phyloP scores from a whole-genome alignment of 2,888 invertebrate genomes.

The Yponomeuta cagnagella region DNA sequence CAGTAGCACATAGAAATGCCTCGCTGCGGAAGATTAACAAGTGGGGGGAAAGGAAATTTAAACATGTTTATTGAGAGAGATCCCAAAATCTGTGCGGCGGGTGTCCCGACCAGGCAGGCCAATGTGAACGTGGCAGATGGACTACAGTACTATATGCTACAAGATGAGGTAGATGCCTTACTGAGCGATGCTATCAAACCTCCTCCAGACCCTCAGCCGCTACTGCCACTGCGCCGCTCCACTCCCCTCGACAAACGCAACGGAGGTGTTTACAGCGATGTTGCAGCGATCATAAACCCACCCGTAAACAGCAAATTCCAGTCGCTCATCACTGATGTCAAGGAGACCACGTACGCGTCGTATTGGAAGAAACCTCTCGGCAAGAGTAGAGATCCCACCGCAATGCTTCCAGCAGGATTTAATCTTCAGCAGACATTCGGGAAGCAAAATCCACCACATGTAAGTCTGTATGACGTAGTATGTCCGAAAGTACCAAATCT shows the following conservation, averaged over 20 bases:
- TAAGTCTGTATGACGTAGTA: constrained; percentile 51
- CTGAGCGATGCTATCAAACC: constrained; percentile 52
- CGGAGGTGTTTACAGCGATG: constrained; percentile 40
- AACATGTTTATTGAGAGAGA: constrained; percentile 56
- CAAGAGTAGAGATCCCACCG: constrained; percentile 40
- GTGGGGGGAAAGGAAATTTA: constrained; percentile 58
- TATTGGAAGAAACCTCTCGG: constrained; percentile 57
- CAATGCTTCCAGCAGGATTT: constrained; percentile 58
- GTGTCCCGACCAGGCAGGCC: constrained; percentile 49
- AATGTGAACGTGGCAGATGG: constrained; percentile 37
- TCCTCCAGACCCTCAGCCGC: constrained; percentile 35
- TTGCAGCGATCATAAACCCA: constrained; percentile 44
- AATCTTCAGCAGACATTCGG: constrained; percentile 53
- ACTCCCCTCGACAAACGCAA: constrained; percentile 17
- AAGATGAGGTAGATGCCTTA: constrained; percentile 57
- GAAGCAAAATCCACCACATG: constrained; percentile 38
- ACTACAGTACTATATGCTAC: constrained; percentile 49
- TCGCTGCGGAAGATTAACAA: background rate
- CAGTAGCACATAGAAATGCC: background rate
- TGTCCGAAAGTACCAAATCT: constrained; percentile 51
- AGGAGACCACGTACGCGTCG: constrained; percentile 49
- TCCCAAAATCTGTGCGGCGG: constrained; percentile 55
- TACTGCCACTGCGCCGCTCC: constrained; percentile 46
- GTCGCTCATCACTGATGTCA: constrained; percentile 49
- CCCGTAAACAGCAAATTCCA: constrained; percentile 52